Percentiles rank a stretch among this genome's conserved stretches.
These are phyloP conservation scores for Oostethus manadensis DNA, from an alignment of 2,113 vertebrate species.

Conservation along the genomic window DNA sequence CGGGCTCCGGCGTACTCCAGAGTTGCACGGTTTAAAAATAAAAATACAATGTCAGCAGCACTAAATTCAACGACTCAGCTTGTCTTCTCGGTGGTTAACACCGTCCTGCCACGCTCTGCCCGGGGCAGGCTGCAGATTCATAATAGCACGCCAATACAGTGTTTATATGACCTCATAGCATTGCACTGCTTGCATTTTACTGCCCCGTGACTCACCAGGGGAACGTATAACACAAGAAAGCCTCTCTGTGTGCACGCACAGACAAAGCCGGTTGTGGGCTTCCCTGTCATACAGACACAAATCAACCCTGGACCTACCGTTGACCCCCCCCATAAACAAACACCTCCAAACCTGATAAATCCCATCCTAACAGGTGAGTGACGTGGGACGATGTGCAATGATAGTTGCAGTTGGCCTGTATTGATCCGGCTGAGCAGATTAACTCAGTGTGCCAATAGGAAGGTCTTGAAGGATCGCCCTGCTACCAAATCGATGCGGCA, in stretches of 20 bases:
- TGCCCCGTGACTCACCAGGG: conserved; percentile 45
- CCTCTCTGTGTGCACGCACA: conserved; percentile 17
- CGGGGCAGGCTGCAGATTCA: conserved; percentile 56
- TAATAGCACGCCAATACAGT: conserved; percentile 46
- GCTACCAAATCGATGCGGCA: conserved; percentile 57
- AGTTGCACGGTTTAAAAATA: conserved; percentile 29
- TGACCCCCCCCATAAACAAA: conserved; percentile 26
- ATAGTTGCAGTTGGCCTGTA: conserved; percentile 68
- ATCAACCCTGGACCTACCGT: conserved; percentile 38
- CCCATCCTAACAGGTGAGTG: conserved; percentile 43
- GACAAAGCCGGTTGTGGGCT: conserved; percentile 27
- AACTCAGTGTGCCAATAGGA: conserved; percentile 68
- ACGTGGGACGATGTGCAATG: conserved; percentile 57
- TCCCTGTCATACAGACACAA: conserved; percentile 42
- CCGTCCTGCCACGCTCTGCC: conserved; percentile 44
- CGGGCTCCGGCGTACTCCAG: conserved; percentile 8
- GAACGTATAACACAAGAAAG: conserved; percentile 47
- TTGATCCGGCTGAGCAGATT: conserved; percentile 67
- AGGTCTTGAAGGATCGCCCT: conserved; percentile 66
- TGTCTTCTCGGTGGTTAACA: conserved; percentile 37
- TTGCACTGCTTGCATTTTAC: conserved; percentile 41
- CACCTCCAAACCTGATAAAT: conserved; percentile 52
- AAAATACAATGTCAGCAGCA: conserved; percentile 45
- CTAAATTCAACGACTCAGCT: conserved; percentile 42
- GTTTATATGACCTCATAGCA: conserved; percentile 61